A percentile compares a stretch with the other conserved stretches of the same genome.
phyloP scores from a whole-genome alignment of 53 echinoderm and acorn worm genomes.

The Mesocentrotus franciscanus region DNA sequence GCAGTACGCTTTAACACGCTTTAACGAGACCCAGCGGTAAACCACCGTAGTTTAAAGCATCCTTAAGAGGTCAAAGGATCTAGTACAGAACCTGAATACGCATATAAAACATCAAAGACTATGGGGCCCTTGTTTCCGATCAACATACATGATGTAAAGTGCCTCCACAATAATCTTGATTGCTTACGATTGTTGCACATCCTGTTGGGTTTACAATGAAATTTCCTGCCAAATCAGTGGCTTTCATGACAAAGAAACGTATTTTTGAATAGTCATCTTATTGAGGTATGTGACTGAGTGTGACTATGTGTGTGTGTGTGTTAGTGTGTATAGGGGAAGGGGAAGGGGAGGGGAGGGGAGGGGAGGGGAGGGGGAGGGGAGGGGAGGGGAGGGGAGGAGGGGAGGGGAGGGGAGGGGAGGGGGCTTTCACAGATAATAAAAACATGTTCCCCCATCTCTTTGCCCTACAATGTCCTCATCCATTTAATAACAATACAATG shows the following conservation, averaged over 20 bases:
- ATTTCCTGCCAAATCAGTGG: constrained; percentile 16
- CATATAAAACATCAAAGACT: neutral
- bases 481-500: neutral
- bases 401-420: neutral
- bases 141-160: neutral
- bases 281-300: too few relatives aligned
- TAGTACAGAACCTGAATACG: neutral
- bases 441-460: neutral
- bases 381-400: neutral
- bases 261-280: constrained; percentile 18
- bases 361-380: too few relatives aligned
- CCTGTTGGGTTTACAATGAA: constrained; percentile 14
- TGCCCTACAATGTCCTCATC: neutral
- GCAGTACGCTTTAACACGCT: too few relatives aligned
- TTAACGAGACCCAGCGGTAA: too few relatives aligned
- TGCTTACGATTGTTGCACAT: neutral
- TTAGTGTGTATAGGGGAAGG: too few relatives aligned
- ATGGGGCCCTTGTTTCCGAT: neutral
- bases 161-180: neutral
- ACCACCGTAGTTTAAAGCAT: too few relatives aligned
- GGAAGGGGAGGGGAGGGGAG: too few relatives aligned
- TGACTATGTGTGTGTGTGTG: too few relatives aligned
- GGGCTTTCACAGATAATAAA: neutral
- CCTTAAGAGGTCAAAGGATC: too few relatives aligned
- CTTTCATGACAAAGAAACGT: neutral